These are phyloP conservation scores for Ptychobarbus kaznakovi DNA, from an alignment of 2,797 vertebrate genomes.

Conservation along the genomic window DNA sequence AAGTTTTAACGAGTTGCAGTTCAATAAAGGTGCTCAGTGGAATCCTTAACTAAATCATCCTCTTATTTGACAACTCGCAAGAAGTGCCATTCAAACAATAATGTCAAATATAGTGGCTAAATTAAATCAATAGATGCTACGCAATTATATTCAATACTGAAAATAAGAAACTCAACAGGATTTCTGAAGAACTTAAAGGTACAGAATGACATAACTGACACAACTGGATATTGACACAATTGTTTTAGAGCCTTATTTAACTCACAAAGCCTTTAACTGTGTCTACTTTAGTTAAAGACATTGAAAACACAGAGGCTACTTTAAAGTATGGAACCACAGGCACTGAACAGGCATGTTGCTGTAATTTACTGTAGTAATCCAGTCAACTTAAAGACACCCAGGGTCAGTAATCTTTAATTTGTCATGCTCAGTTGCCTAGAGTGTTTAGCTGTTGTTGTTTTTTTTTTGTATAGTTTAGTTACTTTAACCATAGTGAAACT, in stretches of 20 bases:
- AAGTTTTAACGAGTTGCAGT: slow-evolving; percentile 16
- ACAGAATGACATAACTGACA: not conserved
- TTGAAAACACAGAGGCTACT: slow-evolving; percentile 8
- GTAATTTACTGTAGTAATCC: slow-evolving; percentile 22
- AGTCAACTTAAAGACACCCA: slow-evolving; percentile 22
- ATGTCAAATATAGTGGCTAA: not conserved
- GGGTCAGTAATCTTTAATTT: slow-evolving; percentile 10
- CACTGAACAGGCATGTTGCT: slow-evolving; percentile 13
- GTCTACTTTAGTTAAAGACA: not conserved
- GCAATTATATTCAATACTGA: not conserved
- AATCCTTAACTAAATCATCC: not conserved
- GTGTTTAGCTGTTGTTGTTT: not conserved
- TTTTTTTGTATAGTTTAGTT: not conserved
- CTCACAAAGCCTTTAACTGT: not conserved
- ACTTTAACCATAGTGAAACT: not conserved
- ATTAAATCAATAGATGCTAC: not conserved
- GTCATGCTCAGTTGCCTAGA: not conserved
- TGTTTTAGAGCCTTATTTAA: not conserved
- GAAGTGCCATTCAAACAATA: not conserved
- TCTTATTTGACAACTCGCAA: not conserved
- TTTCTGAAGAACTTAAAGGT: not conserved
- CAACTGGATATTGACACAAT: not conserved
- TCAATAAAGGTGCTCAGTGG: not conserved
- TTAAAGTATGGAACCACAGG: slow-evolving; percentile 20
- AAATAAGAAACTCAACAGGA: not conserved